Evolutionary conservation across 2,888 invertebrate species (phyloP).

Genomic region (Rotaria magnacalcarata): DNA sequence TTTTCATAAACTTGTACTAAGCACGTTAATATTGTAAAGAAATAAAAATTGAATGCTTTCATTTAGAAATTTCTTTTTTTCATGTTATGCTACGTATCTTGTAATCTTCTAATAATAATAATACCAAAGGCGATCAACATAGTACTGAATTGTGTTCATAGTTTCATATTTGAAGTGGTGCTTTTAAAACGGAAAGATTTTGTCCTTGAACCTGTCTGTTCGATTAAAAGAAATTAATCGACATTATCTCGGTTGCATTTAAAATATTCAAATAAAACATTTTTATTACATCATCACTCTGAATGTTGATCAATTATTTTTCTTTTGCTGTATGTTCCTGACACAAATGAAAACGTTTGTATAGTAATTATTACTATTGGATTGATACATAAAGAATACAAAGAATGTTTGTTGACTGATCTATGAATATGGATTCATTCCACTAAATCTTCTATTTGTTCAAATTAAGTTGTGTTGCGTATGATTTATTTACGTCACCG

Average conservation of each 20-base stretch:
- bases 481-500: not conserved
- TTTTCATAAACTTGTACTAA: no score
- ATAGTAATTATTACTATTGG: not conserved
- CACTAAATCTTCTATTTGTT: not conserved
- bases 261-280: not conserved
- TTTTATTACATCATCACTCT: not conserved
- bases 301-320: not conserved
- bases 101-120: no score
- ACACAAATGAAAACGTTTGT: not conserved
- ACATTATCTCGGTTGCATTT: not conserved
- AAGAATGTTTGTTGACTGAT: not conserved
- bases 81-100: no score
- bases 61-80: no score
- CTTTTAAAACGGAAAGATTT: not conserved
- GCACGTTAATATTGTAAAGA: no score
- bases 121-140: no score
- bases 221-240: not conserved
- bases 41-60: no score
- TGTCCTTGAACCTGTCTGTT: not conserved
- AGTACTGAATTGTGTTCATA: not conserved
- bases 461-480: not conserved
- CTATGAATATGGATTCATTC: not conserved
- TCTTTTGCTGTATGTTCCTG: not conserved
- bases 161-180: not conserved
- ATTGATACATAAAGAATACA: not conserved